Evolutionary conservation across 2,113 vertebrate species (phyloP), one percentile per base, ranked within the genome.

Genomic region (Aegotheles bennettii): DNA sequence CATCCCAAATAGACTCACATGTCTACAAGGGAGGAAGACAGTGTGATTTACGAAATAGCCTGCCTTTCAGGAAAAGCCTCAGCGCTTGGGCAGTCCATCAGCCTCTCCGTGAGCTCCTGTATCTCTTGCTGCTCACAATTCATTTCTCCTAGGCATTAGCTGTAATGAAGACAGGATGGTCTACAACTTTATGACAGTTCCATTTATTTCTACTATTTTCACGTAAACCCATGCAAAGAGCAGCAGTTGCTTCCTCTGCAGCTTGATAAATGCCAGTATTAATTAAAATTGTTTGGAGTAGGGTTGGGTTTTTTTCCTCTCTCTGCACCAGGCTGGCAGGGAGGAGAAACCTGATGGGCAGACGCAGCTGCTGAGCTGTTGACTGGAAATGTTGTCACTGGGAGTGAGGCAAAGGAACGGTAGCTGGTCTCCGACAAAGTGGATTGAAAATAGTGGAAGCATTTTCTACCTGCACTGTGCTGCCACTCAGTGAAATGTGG

Each of bases 251-350:
- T 97, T 96, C 84, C 87, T 96, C 92, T 95, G 84, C 85, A 87
- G 91, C 91, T 97, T 95, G 93, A 95, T 95, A 95, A 95, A 97
- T 95, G 95, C 97, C 95, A 92, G 92, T 86, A 97, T 97, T 97
- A 97, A 97, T 97, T 97, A 96, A 97, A 96, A 90, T 70, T 63
- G 90, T 92, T 97, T 4, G 0, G 50, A 71, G 87, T 10, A 60
- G 71, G 65, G 64, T 87, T 0, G 6, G 17, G 12, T 35, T 92
- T 93, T 59, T 89, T 79, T 71, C 36, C 33, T 78, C 60, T 95
- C 81, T 83, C 91, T 83, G 79, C 77, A 64, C 86, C 79, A 68
- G 86, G 53, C 84, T 95, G 91, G 95, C 85, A 96, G 71, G 76
- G 86, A 96, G 67, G 51, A 95, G 91, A 89, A 92, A 60, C 71